Evolutionary conservation across 2,113 vertebrate species (phyloP), one percentile per base, ranked within the genome.

Genomic region (Centropus unirufus): DNA sequence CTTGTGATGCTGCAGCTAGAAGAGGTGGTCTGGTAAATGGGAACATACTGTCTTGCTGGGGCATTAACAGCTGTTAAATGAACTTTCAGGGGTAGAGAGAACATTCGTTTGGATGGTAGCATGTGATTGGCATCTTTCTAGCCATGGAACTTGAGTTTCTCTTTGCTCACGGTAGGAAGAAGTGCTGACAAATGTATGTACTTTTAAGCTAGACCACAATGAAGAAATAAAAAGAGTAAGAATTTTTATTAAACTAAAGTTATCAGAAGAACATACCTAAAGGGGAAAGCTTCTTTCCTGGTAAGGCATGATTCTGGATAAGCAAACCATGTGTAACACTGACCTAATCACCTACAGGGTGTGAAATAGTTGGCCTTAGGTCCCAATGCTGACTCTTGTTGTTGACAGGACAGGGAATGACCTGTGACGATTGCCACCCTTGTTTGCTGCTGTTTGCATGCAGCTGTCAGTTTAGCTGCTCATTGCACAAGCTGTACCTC

Each of bases 401-500:
- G 55, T 57, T 70, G 36, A n/a, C 72, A 69, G n/a, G 54, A 23
- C 14, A 29, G 19, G 21, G 8, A 11, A 11, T 89, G 67, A 47
- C 44, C 29, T 1, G 2, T 55, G 34, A 34, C 2, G 5, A 32
- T 44, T 89, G 14, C 34, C 77, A 12, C 0, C 18, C 22, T 51
- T 51, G 1, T 54, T 81, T 1, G 1, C 26, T 70, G 49, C 39
- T 51, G 15, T 46, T 77, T 55, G 17, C 57, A 5, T 73, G 10
- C 46, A 58, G 26, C 79, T 70, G 46, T 66, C 4, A 0, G 27
- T 40, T 64, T 58, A 49, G 26, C 49, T 61, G 23, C 27, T 76
- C 24, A 2, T 54, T 36, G 30, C 0, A 0, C n/a, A 36, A 54
- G 14, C 34, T 51, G 14, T 1, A 0, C 74, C 73, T n/a, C 3